phyloP scores from a whole-genome alignment of 2,888 invertebrate species.

The Latrodectus hesperus region DNA sequence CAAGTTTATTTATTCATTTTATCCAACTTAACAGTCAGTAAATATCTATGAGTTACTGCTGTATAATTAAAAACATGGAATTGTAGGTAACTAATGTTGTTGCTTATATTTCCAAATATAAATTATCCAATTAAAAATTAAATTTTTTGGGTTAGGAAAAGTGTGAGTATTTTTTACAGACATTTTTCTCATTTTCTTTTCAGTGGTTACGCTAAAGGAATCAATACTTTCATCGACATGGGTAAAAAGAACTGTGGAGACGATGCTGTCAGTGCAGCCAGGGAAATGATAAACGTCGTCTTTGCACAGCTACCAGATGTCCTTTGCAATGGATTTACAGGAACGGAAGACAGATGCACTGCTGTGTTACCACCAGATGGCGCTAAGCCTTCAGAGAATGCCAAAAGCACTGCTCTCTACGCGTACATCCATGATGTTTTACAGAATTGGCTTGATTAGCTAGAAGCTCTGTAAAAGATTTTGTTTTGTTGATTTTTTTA shows the following conservation, averaged over 20 bases:
- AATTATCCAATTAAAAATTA: too few relatives aligned
- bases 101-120: too few relatives aligned
- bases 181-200: background rate
- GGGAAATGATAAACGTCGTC: conserved; percentile 21
- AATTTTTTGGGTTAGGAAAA: too few relatives aligned
- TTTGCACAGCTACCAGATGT: conserved; percentile 55
- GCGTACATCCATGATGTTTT: conserved; percentile 18
- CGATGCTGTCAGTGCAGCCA: conserved; percentile 32
- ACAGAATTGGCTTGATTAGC: conserved; percentile 44
- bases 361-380: conserved; percentile 47
- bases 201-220: conserved; percentile 48
- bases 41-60: too few relatives aligned
- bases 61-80: too few relatives aligned
- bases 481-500: background rate
- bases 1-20: too few relatives aligned
- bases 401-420: conserved; percentile 16
- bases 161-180: too few relatives aligned
- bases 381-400: conserved; percentile 15
- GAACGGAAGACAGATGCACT: conserved; percentile 28
- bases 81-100: too few relatives aligned
- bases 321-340: conserved; percentile 42
- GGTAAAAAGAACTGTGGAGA: conserved; percentile 43
- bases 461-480: background rate
- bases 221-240: conserved; percentile 20
- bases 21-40: too few relatives aligned